phyloP scores from a whole-genome alignment of 2,888 invertebrate genomes.

The Lottia gigantea region DNA sequence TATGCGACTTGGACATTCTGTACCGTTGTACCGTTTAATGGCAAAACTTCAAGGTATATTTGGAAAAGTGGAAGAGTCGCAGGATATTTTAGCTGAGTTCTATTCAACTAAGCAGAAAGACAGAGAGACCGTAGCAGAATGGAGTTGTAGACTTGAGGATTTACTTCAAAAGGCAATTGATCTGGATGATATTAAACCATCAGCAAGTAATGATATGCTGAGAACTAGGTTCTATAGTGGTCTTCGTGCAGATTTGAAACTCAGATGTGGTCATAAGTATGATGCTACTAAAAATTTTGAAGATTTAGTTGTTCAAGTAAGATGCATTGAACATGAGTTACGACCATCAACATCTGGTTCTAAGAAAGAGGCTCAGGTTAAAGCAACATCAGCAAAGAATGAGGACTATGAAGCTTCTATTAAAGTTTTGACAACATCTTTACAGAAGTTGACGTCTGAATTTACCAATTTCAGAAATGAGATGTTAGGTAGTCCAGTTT shows the following conservation, averaged over 20 bases:
- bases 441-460: too few species aligned
- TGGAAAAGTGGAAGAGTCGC: too few species aligned
- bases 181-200: neutral
- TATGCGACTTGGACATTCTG: too few species aligned
- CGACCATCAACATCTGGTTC: too few species aligned
- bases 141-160: neutral
- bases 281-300: neutral
- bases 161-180: neutral
- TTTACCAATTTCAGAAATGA: too few species aligned
- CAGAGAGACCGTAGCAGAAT: neutral
- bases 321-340: neutral
- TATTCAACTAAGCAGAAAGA: neutral
- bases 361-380: too few species aligned
- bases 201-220: neutral
- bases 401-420: too few species aligned
- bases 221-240: neutral
- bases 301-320: neutral
- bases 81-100: neutral
- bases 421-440: too few species aligned
- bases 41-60: too few species aligned
- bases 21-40: too few species aligned
- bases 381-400: too few species aligned
- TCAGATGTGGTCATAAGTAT: neutral
- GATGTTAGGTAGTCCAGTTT: too few species aligned
- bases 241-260: neutral